phyloP scores from a whole-genome alignment of 2,888 invertebrate species.

The Galeruca laticollis region DNA sequence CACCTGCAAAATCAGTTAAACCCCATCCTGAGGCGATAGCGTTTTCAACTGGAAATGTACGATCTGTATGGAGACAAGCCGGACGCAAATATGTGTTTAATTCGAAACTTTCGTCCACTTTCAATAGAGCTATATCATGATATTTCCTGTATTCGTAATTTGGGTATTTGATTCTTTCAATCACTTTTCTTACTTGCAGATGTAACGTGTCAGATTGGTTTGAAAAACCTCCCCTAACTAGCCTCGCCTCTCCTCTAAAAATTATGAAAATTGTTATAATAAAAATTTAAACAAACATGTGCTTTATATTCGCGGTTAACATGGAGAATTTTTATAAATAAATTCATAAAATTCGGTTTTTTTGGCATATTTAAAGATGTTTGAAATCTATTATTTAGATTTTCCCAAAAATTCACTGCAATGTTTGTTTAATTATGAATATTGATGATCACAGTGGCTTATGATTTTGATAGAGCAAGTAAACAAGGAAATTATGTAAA shows the following conservation, averaged over 20 bases:
- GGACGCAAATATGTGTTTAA: constrained; percentile 66
- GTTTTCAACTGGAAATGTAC: constrained; percentile 44
- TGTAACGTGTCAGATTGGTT: constrained; percentile 64
- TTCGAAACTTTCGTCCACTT: constrained; percentile 59
- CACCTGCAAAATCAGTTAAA: constrained; percentile 60
- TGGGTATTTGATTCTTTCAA: constrained; percentile 62
- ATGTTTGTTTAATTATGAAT: no score
- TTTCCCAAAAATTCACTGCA: no score
- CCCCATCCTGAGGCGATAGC: constrained; percentile 69
- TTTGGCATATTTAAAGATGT: no score
- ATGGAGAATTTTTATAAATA: no score
- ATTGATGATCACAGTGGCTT: no score
- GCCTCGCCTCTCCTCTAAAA: constrained; percentile 63
- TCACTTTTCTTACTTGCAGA: constrained; percentile 57
- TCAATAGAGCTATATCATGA: constrained; percentile 69
- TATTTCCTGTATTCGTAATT: constrained; percentile 64
- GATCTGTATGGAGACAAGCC: constrained; percentile 63
- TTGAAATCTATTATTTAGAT: no score
- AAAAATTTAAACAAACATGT: no score
- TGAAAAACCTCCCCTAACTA: constrained; percentile 66
- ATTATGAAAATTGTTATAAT: background rate
- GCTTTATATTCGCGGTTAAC: no score
- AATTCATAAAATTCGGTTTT: no score
- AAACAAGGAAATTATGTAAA: no score
- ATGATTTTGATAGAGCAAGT: no score